phyloP scores from a whole-genome alignment of 2,797 vertebrate species.

The Tapirus indicus region DNA sequence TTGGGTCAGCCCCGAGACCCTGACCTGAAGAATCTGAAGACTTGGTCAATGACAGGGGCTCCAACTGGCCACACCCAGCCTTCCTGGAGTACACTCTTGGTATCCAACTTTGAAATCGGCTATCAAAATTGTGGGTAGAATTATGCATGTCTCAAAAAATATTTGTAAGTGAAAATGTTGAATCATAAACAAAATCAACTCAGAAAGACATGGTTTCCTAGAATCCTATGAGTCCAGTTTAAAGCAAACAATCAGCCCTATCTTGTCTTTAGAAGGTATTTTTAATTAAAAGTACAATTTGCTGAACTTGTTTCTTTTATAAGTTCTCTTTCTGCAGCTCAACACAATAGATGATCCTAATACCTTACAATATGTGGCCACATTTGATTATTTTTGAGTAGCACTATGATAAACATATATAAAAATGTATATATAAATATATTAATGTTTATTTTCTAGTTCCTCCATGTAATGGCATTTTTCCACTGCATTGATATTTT shows the following conservation, averaged over 20 bases:
- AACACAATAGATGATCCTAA: neutral
- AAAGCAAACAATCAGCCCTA: neutral
- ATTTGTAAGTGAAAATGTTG: neutral
- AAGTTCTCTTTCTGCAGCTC: neutral
- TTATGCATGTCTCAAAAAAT: neutral
- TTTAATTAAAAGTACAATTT: neutral
- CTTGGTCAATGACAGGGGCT: neutral
- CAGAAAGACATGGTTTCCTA: neutral
- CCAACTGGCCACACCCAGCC: neutral
- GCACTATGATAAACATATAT: neutral
- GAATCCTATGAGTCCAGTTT: neutral
- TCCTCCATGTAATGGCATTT: neutral
- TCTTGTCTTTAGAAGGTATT: neutral
- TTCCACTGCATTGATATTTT: neutral
- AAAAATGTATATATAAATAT: neutral
- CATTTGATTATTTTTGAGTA: neutral
- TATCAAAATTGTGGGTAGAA: neutral
- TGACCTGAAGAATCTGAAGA: neutral
- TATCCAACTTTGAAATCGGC: neutral
- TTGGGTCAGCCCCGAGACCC: neutral
- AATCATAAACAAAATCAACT: neutral
- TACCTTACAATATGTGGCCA: neutral
- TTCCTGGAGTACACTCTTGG: neutral
- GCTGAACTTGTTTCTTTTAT: neutral
- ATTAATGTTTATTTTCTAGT: neutral